Conservation (phyloP, 1,140 invertebrate species). For the Acromyrmex charruanus region DNA sequence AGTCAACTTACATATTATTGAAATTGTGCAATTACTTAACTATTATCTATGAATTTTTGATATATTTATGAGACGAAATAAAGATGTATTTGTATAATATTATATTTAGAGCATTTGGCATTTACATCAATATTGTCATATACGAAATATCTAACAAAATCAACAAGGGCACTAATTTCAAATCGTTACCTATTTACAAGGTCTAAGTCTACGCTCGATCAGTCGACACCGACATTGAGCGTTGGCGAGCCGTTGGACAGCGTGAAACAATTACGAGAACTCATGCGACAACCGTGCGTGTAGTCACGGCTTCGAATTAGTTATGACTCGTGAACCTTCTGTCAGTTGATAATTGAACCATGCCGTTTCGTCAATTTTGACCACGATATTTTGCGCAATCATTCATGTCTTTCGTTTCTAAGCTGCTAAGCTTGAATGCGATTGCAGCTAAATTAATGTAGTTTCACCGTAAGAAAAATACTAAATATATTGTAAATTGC, state of each 20-base stretch:
- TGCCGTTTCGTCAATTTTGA: conserved; percentile 8
- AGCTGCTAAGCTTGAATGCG: background rate
- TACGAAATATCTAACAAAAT: background rate
- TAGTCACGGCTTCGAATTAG: conserved; percentile 63
- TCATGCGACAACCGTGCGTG: conserved; percentile 6
- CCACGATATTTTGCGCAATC: conserved; percentile 1
- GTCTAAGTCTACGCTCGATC: conserved; percentile 61
- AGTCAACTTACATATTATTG: background rate
- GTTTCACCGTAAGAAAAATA: conserved; percentile 43
- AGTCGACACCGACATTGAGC: conserved; percentile 3
- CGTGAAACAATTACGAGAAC: conserved; percentile 6
- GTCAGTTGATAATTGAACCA: conserved; percentile 18
- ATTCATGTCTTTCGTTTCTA: background rate
- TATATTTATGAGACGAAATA: background rate
- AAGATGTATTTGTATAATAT: background rate
- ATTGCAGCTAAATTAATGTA: background rate
- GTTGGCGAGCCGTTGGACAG: conserved; percentile 13
- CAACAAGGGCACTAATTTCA: conserved; percentile 2
- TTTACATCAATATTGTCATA: background rate
- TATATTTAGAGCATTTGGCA: background rate
- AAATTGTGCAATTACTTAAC: background rate
- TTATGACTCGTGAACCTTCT: conserved; percentile 56
- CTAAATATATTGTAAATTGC: conserved; percentile 60
- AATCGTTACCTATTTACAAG: background rate
- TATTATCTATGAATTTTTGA: background rate